Evolutionary conservation across 2,888 invertebrate genomes (phyloP), one percentile per base, ranked within the genome.

Genomic region (Cheilosia urbana): DNA sequence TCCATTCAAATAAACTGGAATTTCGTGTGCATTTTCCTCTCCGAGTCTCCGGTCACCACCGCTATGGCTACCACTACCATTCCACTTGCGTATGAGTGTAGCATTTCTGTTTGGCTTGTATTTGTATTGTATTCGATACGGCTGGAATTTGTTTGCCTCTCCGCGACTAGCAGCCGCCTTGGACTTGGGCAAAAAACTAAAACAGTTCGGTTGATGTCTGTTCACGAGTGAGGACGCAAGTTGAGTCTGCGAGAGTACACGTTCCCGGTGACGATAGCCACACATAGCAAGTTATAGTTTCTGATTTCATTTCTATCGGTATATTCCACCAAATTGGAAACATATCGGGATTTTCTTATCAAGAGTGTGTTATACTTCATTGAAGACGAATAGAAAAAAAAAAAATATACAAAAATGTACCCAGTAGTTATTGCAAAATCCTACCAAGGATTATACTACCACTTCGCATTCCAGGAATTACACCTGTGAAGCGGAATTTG

Each of bases 141-240:
- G 62, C 78, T 84, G 83, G 83, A 84, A 78, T 63, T 62, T 84
- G 63, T 73, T 68, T 69, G 78, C 51, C 53, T 75, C 78, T 79
- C 53, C 9, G 51, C 62, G 40, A 65, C 51, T 76, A 49, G 34
- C 66, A 76, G 69, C 71, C 84, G 79, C 65, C 75, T 62, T 65
- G 69, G 73, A 49, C 71, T 73, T 71, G 75, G 79, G 51, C 75
- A 79, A 79, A 84, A 84, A 84, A 84, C 84, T 76, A 84, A 84
- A 84, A 84, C 84, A 84, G 84, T 84, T 79, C 84, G 84, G 84
- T 84, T 71, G 71, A 73, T 84, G 79, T 79, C 84, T 75, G 79
- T 75, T 79, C 75, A 69, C 27, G 84, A 84, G 84, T 79, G 69
- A 79, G 79, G 79, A 79, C 79, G 75, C 69, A 69, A 71, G 65